Conservation (phyloP, 2,113 vertebrate genomes). For the Nothoprocta perdicaria region DNA sequence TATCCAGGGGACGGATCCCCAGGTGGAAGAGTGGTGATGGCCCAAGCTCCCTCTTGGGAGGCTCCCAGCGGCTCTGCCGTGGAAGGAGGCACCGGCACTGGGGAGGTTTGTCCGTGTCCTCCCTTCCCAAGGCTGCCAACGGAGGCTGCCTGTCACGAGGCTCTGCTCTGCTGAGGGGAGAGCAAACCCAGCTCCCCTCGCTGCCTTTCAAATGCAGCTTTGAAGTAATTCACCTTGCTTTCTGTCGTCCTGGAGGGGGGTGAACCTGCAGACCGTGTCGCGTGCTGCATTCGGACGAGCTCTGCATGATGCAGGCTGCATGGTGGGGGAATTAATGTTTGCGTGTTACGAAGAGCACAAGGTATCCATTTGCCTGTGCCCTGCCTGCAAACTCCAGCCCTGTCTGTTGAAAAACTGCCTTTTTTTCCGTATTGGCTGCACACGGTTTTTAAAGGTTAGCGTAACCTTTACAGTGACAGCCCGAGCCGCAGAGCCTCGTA, state of each 20-base stretch:
- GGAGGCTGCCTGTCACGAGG: background rate
- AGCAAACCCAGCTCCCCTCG: background rate
- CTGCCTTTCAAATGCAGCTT: background rate
- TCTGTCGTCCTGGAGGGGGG: background rate
- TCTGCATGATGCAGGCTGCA: background rate
- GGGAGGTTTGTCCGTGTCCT: background rate
- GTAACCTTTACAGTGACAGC: background rate
- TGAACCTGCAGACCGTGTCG: background rate
- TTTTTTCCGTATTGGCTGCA: background rate
- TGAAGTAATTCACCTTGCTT: background rate
- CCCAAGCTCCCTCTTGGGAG: background rate
- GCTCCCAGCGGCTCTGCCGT: background rate
- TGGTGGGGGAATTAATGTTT: background rate
- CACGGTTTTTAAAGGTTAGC: background rate
- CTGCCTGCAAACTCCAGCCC: background rate
- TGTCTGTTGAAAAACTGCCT: background rate
- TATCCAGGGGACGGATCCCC: rapidly evolving
- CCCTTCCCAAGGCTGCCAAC: background rate
- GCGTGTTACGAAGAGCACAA: background rate
- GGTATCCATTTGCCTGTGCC: background rate
- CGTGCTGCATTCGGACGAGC: background rate
- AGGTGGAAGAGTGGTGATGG: background rate
- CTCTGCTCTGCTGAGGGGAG: background rate
- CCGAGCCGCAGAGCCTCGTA: background rate
- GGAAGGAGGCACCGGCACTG: background rate